Percentiles rank a stretch among this genome's conserved stretches.
Evolutionary conservation across 35 echinoderm and acorn worm species (phyloP).

Genomic region (Acanthaster planci): DNA sequence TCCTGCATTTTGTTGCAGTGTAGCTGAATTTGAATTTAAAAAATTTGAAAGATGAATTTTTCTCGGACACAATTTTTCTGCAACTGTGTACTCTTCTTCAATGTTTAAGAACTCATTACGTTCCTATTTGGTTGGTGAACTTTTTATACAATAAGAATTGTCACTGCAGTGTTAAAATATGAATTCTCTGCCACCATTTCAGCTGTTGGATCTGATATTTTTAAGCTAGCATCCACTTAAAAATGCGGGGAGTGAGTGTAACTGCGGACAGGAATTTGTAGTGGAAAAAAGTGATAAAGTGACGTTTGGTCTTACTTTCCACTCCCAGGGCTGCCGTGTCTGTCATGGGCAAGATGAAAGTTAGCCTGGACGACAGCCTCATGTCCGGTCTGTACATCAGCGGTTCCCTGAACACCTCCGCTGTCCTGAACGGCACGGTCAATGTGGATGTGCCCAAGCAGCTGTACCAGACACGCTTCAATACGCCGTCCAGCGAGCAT

Average conservation of each 20-base stretch:
- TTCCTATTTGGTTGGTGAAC: too few species aligned
- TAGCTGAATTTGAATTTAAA: too few species aligned
- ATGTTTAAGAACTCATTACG: too few species aligned
- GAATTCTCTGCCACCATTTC: too few species aligned
- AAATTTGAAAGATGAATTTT: too few species aligned
- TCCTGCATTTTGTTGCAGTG: too few species aligned
- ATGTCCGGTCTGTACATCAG: slow-evolving; percentile 30
- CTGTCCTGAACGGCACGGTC: slow-evolving; percentile 18
- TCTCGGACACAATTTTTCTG: too few species aligned
- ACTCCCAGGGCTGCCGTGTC: slow-evolving; percentile 39
- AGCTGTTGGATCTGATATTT: background rate
- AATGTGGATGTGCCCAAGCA: slow-evolving; percentile 27
- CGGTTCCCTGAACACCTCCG: slow-evolving; percentile 47
- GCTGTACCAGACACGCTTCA: slow-evolving; percentile 21
- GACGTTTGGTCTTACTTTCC: background rate
- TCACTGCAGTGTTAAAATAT: too few species aligned
- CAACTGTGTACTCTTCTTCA: too few species aligned
- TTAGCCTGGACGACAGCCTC: slow-evolving; percentile 27
- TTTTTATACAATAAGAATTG: too few species aligned
- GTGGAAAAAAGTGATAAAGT: background rate
- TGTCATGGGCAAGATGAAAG: slow-evolving; percentile 31
- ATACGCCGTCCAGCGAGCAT: slow-evolving; percentile 28
- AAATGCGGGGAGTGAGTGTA: background rate
- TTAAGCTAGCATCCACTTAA: background rate
- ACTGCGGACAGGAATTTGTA: background rate